phyloP scores from a whole-genome alignment of 2,888 invertebrate genomes.

The Antitype chi region DNA sequence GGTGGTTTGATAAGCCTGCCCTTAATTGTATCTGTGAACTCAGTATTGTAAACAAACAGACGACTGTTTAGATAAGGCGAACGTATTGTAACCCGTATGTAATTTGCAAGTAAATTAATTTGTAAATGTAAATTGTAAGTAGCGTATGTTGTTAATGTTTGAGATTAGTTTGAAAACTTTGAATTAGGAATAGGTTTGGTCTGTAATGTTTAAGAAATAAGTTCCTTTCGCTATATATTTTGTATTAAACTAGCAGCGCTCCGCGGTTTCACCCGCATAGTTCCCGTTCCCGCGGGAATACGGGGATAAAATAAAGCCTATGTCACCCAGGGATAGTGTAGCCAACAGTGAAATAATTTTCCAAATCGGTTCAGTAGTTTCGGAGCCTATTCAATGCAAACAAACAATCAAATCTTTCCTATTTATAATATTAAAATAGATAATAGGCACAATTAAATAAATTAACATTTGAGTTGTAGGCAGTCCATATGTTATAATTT shows the following conservation, averaged over 20 bases:
- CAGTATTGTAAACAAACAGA: conserved; percentile 55
- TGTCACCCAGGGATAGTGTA: too few relatives aligned
- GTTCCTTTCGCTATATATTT: background rate
- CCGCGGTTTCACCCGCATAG: too few relatives aligned
- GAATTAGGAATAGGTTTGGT: background rate
- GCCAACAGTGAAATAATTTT: too few relatives aligned
- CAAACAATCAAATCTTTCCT: too few relatives aligned
- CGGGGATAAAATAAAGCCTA: too few relatives aligned
- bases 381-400: too few relatives aligned
- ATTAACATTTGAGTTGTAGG: background rate
- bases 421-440: too few relatives aligned
- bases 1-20: conserved; percentile 61
- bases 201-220: background rate
- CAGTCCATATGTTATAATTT: background rate
- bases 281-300: too few relatives aligned
- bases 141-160: conserved; percentile 8
- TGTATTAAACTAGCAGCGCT: too few relatives aligned
- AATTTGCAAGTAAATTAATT: conserved; percentile 51
- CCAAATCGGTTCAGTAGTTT: too few relatives aligned
- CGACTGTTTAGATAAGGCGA: conserved; percentile 39
- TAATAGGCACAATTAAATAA: background rate
- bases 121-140: conserved; percentile 9
- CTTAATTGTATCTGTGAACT: conserved; percentile 60
- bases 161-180: conserved; percentile 3
- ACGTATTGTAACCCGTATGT: conserved; percentile 32